Evolutionary conservation across 2,797 vertebrate genomes (phyloP), one percentile per base, ranked within the genome.

Genomic region (Halcyon smyrnensis): DNA sequence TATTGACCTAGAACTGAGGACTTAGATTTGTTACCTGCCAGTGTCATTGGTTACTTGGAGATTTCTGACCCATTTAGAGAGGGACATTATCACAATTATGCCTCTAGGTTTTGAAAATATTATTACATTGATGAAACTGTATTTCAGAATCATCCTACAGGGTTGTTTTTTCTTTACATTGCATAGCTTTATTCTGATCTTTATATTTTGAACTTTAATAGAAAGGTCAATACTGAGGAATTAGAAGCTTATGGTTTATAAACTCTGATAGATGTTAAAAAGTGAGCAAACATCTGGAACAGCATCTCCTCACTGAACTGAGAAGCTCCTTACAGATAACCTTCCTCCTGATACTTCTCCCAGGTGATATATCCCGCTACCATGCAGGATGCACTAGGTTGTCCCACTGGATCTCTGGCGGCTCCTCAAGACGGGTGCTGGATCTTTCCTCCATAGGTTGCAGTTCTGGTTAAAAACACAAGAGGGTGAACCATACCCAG

Each of bases 401-500:
- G 59, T 62, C 82, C n/a, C 56, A 74, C 11, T 2, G 3, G 39
- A 36, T 4, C 7, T n/a, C 10, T 69, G 84, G 16, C 30, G 53
- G 36, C 78, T 69, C 45, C 23, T 53, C 45, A 64, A 14, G 11
- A 4, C 32, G 16, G 6, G 3, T 37, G 20, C 32, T 50, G 54
- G 8, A 30, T 14, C 0, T 3, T 57, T 64, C 46, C 27, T 50
- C 20, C 2, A 3, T 18, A 18, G 7, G 21, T 76, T 96, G 96
- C 91, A 94, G 4, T 97, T 93, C 96, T 62, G 8, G 23, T 11
- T 82, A 62, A 57, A 48, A 84, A 64, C 96, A 88, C 92, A 81
- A 88, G 96, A 89, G 94, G 96, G 95, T 59, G 87, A 93, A 32
- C 76, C 23, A 34, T 41, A 34, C 46, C 34, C 46, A 73, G 24